Base-by-base conservation (phyloP, 2,113 vertebrate genomes). In the Pangasianodon hypophthalmus region DNA sequence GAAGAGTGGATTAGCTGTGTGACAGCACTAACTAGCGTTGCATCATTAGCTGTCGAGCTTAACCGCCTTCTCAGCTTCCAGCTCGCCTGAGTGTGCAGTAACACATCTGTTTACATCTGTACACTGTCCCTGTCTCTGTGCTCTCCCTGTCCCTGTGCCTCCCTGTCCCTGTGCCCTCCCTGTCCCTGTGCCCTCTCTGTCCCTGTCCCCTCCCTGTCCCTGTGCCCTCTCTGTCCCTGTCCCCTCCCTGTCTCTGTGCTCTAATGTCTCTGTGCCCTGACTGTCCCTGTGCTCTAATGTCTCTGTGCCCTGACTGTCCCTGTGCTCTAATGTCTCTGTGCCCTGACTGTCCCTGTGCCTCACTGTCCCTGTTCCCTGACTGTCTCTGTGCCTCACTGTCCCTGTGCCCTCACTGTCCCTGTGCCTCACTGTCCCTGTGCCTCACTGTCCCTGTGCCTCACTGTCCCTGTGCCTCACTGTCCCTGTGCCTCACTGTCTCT, bases 101-200 rank as follows among this genome's bases (percentile, higher is more conserved):
- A 52, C 26, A 54, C 79, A 81, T 21, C 58, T 83, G n/a, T 83
- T 83, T 56, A 83, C 80, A 56, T 83, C 52, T 56, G 6, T 58
- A 10, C 80, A 11, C 14, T 18, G 6, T 82, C 44, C 2, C 21
- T 79, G 21, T 21, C 37, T 10, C 37, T 77, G 2, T 26, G 19
- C 7, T 0, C 41, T n/a, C 29, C 56, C 19, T 24, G 7, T 73
- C 71, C 1, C 37, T 21, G 37, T 73, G 69, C 9, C 2, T 10
- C 6, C 18, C 11, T 13, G 9, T 13, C 64, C n/a, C 29, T 32
- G 52, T 26, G 1, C 19, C 2, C 26, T 5, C 24, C 5, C 19
- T 1, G 0, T 9, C 24, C 1, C 60, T 26, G 1, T 2, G 60
- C 60, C 24, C 60, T 41, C 69, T 18, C 32, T 41, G 32, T 41